A percentile compares a stretch with the other conserved stretches of the same genome.
phyloP scores from a whole-genome alignment of 2,113 vertebrate genomes.

The Columbina picui region DNA sequence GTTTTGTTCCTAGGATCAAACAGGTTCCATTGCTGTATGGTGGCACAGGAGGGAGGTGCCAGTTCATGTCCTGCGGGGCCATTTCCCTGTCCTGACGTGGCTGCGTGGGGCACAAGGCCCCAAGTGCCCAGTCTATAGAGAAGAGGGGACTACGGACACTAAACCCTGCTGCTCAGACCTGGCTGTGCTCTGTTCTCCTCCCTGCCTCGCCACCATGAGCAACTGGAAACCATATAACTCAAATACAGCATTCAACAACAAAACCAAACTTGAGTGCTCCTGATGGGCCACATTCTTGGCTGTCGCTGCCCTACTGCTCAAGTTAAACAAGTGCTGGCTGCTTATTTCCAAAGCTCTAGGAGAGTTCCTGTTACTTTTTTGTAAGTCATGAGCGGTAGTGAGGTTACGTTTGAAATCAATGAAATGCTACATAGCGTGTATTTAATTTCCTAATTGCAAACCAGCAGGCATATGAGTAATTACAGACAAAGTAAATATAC shows the following conservation, averaged over 20 bases:
- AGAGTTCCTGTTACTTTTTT: not conserved
- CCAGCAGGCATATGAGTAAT: conserved; percentile 64
- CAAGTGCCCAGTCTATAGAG: not conserved
- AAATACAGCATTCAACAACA: not conserved
- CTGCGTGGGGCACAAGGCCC: not conserved
- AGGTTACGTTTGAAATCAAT: not conserved
- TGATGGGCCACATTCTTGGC: not conserved
- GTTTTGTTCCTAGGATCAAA: not conserved
- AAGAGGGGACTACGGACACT: not conserved
- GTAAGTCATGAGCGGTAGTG: not conserved
- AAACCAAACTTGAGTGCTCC: not conserved
- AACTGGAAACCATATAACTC: not conserved
- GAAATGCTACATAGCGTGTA: not conserved
- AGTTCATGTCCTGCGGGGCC: not conserved
- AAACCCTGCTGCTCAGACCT: not conserved
- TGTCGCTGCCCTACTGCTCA: not conserved
- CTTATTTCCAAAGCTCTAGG: not conserved
- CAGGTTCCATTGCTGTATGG: accelerated
- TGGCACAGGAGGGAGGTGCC: not conserved
- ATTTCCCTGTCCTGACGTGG: accelerated
- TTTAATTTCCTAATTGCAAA: conserved; percentile 61
- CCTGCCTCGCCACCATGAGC: not conserved
- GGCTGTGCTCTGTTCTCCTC: not conserved
- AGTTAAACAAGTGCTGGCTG: not conserved
- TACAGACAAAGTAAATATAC: conserved; percentile 63